phyloP scores from a whole-genome alignment of 2,888 invertebrate species.

The Acanthopleura granulata region DNA sequence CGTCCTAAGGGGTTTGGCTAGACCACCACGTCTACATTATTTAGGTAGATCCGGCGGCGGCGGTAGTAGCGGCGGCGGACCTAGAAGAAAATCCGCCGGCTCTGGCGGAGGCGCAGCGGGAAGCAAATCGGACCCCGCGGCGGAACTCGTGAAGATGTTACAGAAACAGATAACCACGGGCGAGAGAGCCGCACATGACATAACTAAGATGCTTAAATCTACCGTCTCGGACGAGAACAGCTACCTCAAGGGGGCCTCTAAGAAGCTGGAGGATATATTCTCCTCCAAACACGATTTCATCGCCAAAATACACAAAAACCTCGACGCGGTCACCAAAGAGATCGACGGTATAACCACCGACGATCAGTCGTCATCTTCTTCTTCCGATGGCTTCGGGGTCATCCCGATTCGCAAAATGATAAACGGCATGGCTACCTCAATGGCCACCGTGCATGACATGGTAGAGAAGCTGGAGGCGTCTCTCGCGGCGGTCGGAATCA shows the following conservation, averaged over 20 bases:
- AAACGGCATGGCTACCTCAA: not conserved
- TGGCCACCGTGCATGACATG: not conserved
- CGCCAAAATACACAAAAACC: not conserved
- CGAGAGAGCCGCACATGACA: not conserved
- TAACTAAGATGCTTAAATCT: not conserved
- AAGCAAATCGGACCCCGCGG: not conserved
- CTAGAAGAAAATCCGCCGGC: no score
- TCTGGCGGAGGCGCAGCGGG: not conserved
- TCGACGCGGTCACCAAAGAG: conserved; percentile 1
- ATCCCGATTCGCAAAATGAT: not conserved
- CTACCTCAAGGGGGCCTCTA: not conserved
- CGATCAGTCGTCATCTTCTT: not conserved
- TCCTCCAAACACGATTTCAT: conserved; percentile 1
- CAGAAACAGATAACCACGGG: not conserved
- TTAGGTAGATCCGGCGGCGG: not conserved
- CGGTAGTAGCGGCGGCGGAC: not conserved
- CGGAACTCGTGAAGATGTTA: not conserved
- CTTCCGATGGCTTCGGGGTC: not conserved
- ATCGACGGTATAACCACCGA: not conserved
- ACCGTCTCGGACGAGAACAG: not conserved
- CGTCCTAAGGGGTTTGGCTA: not conserved
- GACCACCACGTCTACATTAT: not conserved
- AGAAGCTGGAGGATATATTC: not conserved
- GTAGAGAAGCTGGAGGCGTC: not conserved
- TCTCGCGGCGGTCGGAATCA: not conserved